phyloP scores from a whole-genome alignment of 2,113 vertebrate species.

The Hydropotes inermis region DNA sequence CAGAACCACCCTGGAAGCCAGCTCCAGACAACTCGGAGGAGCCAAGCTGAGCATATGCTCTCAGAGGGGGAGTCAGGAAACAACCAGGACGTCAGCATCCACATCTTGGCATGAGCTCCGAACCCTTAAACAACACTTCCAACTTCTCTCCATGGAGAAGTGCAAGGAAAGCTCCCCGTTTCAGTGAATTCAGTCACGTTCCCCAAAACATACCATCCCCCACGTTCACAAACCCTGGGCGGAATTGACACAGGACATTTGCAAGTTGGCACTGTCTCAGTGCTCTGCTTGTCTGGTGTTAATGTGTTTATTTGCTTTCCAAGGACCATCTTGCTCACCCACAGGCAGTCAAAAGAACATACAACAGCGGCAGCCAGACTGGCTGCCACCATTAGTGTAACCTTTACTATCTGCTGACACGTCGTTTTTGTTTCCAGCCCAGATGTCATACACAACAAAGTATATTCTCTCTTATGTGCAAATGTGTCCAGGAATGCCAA shows the following conservation, averaged over 20 bases:
- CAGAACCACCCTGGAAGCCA: slow-evolving; percentile 56
- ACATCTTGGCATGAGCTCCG: slow-evolving; percentile 49
- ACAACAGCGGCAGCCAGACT: not conserved
- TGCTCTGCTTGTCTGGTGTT: not conserved
- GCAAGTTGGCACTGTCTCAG: slow-evolving; percentile 25
- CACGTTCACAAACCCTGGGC: not conserved
- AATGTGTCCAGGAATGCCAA: slow-evolving; percentile 42
- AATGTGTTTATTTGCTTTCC: slow-evolving; percentile 45
- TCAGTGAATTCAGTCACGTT: not conserved
- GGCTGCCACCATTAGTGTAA: not conserved
- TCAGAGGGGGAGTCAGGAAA: slow-evolving; percentile 65
- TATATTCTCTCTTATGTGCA: slow-evolving; percentile 21
- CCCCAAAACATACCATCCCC: slow-evolving; percentile 1
- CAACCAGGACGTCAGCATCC: slow-evolving; percentile 49
- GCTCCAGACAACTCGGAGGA: slow-evolving; percentile 51
- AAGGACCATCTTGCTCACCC: not conserved
- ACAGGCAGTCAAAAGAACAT: slow-evolving; percentile 39
- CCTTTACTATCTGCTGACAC: slow-evolving; percentile 58
- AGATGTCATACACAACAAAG: slow-evolving; percentile 37
- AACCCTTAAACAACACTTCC: slow-evolving; percentile 40
- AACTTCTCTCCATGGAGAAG: slow-evolving; percentile 21
- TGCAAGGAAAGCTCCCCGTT: not conserved
- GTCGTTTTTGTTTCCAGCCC: slow-evolving; percentile 28
- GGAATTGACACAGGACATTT: not conserved
- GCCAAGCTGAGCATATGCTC: slow-evolving; percentile 74